A percentile compares a stretch with the other conserved stretches of the same genome.
phyloP scores from a whole-genome alignment of 2,113 vertebrate genomes.

The Dasyurus viverrinus region DNA sequence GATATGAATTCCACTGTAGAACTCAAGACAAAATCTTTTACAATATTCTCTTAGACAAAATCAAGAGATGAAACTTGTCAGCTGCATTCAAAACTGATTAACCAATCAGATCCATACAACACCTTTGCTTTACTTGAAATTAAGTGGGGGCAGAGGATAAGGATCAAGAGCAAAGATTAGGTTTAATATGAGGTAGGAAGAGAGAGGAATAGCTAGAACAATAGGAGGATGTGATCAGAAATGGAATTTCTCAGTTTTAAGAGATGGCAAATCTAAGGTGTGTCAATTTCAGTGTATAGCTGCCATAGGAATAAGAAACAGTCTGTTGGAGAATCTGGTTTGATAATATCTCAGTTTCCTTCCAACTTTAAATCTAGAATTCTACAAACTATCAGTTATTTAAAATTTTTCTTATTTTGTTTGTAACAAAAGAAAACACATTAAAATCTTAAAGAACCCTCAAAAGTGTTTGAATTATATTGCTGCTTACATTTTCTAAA shows the following conservation, averaged over 20 bases:
- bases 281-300: not conserved
- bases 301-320: not conserved
- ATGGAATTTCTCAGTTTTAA: not conserved
- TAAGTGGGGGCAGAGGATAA: not conserved
- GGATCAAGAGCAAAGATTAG: not conserved
- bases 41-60: not conserved
- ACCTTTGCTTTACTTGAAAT: not conserved
- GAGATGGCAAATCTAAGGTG: not conserved
- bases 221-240: not conserved
- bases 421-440: not conserved
- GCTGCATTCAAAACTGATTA: not conserved
- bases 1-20: not conserved
- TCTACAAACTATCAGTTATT: not conserved
- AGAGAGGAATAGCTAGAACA: too few relatives aligned
- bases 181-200: not conserved
- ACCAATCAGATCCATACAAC: not conserved
- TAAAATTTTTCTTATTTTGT: not conserved
- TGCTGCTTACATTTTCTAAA: slow-evolving; percentile 3
- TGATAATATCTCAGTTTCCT: not conserved
- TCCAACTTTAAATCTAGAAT: slow-evolving; percentile 21
- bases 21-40: not conserved
- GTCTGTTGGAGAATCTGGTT: not conserved
- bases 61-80: not conserved
- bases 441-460: not conserved
- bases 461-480: not conserved